Evolutionary conservation across 2,888 invertebrate species (phyloP).

Genomic region (Phoronis australis): DNA sequence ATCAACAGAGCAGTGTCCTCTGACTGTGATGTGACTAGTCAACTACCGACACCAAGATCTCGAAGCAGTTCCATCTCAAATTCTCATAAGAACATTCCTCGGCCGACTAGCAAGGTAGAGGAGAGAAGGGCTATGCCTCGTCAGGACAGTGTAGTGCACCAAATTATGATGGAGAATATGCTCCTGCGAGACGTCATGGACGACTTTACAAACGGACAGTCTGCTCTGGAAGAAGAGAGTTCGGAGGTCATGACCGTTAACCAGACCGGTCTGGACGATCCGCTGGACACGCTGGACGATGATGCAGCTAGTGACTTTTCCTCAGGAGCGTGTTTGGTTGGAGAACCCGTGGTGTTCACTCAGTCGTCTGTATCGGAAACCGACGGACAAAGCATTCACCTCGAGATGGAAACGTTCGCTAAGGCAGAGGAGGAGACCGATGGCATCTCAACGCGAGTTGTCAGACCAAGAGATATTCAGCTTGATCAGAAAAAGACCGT

Average conservation of each 20-base stretch:
- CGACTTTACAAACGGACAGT: conserved; percentile 19
- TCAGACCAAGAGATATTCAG: too few relatives aligned
- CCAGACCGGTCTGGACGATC: background rate
- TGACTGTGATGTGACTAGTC: background rate
- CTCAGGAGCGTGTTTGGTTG: too few relatives aligned
- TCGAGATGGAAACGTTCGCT: too few relatives aligned
- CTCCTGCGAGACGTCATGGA: conserved; percentile 32
- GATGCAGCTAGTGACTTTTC: too few relatives aligned
- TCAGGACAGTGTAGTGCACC: conserved; percentile 34
- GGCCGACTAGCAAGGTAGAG: background rate
- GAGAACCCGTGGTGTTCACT: too few relatives aligned
- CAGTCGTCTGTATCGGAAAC: too few relatives aligned
- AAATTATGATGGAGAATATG: conserved; percentile 33
- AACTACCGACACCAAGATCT: background rate
- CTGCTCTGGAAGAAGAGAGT: too few relatives aligned
- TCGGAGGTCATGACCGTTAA: background rate
- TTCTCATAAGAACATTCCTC: background rate
- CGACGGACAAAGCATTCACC: too few relatives aligned
- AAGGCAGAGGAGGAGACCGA: too few relatives aligned
- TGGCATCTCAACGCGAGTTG: too few relatives aligned
- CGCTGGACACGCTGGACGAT: too few relatives aligned
- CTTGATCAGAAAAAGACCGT: too few relatives aligned
- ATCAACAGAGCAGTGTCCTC: background rate
- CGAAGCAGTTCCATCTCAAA: background rate
- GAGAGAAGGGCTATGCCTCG: conserved; percentile 12